Base-by-base conservation (phyloP, 2,888 invertebrate genomes). In the Pyrrhia umbra region DNA sequence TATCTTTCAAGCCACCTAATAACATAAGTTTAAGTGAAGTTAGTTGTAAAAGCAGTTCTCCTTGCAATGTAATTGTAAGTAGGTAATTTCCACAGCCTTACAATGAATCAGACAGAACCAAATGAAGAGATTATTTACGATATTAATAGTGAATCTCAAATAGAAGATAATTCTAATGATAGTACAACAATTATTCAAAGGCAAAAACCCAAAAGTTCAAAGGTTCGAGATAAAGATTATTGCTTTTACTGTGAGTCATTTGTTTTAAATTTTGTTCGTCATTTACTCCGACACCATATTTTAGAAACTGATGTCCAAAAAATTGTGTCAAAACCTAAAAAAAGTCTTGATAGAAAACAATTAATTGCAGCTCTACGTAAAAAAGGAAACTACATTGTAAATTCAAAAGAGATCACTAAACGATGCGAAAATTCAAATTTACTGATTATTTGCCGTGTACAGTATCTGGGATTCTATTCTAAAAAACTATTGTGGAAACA, bases 381-480 rank as follows among this genome's bases (percentile, higher is more conserved):
- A 78, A 81, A 80, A 71, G 81, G 77, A 58, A 82, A 81, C 51
- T 82, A 51, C 47, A 50, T 81, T 63, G 20, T 37, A 72, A 80
- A 80, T 71, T 69, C 68, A 64, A 42, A 49, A 65, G 65, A 68
- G 13, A 62, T 73, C 39, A 75, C 58, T 46, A 80, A 79, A 67
- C 79, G 23, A 77, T 77, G 76, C 50, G 66, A 57, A 74, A 76
- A 73, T 40, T 39, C 40, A 68, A 72, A 73, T 67, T 67, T 59
- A 68, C 69, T 30, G 72, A 74, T 59, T 77, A 79, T 65, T 61
- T 79, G 34, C 77, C 79, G 9, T 77, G 79, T 60, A 59, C 71
- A 34, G 15, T 76, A 77, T 68, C 49, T 77, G 42, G 76, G 76
- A 56, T 80, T 80, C 23, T 78, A 81, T 55, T 74, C 73, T 13